Base-by-base conservation (phyloP, 2,113 vertebrate species). In the Oncorhynchus nerka region DNA sequence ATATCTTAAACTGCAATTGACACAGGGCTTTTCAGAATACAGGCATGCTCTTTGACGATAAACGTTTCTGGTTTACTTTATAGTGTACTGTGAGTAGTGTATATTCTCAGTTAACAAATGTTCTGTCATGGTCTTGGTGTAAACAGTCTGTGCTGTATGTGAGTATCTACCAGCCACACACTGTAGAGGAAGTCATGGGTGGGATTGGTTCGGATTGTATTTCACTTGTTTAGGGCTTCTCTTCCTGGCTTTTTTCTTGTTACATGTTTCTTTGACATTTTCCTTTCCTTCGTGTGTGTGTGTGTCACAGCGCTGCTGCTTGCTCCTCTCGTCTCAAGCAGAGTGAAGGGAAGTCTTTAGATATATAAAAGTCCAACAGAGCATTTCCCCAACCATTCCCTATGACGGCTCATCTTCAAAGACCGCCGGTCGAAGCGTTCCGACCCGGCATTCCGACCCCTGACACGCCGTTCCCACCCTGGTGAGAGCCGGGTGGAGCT, bases 371-470 rank as follows among this genome's bases (percentile, higher is more conserved):
- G 26, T 67, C 65, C 65, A 28, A 39, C 74, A 87, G 87, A 83
- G 88, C 76, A 84, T 83, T 84, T 81, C 65, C 82, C 89, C 90
- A 62, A 3, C 59, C 59, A 22, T 84, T 84, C 87, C 84, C 81
- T 48, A 77, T 78, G 78, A 75, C 79, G 78, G 79, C 76, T 82
- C 83, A 83, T 83, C 87, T 90, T 87, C 85, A 92, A 90, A 90
- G 85, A 78, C 86, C 9, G 1, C 39, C 9, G 39, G 9, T 45
- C n/a, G 16, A n/a, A 24, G 59, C 15, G n/a, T 22, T 61, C 59
- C 71, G 78, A 85, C 89, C 85, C 83, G 22, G 77, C 86, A 77
- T 86, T 81, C 89, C 74, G 83, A 90, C 89, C 89, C 39, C 82
- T 62, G 59, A n/a, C 73, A 0, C 61, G 57, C 11, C n/a, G 81